Base-by-base conservation (phyloP, 2,797 vertebrate genomes). In the Falco biarmicus region DNA sequence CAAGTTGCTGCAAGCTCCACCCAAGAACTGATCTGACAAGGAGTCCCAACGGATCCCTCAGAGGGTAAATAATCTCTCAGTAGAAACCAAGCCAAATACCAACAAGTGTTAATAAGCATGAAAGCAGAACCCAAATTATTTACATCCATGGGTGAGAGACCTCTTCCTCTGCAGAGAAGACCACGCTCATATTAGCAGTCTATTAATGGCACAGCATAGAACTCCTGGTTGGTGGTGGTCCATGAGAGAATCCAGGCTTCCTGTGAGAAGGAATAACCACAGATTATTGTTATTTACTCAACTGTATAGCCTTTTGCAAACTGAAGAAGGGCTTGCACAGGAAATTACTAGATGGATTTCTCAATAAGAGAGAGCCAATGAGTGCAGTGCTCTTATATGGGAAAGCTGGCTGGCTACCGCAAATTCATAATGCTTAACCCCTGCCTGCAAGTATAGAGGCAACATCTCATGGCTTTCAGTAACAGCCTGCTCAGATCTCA, bases 321-420 rank as follows among this genome's bases (percentile, higher is more conserved):
- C 89, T 16, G 43, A 84, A 66, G 69, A 75, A 82, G 74, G 79
- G 77, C 28, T 97, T 2, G 41, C 90, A 83, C 90, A 95, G 96
- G 96, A 97, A 97, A 94, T 93, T 81, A 93, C 94, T 94, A 31
- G 78, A 54, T 41, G 17, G 89, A 54, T 94, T 89, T 94, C 95
- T 89, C 89, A 69, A 71, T 11, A 26, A 89, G 71, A 87, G 88
- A 89, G 92, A 96, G 81, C 92, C 90, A 96, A 96, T 95, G 89
- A 95, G 51, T 84, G 96, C 90, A 12, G 92, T 96, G 95, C 87
- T 97, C 90, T 96, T 97, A 96, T 97, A 97, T 97, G 95, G 95
- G 93, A 97, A 94, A 92, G 95, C 96, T 84, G 95, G 43, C 96
- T 95, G 94, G 89, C 75, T 83, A 11, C 12, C 59, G 89, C 93